Evolutionary conservation across 2,888 invertebrate species (phyloP), one percentile per base, ranked within the genome.

Genomic region (Dynastes maya): DNA sequence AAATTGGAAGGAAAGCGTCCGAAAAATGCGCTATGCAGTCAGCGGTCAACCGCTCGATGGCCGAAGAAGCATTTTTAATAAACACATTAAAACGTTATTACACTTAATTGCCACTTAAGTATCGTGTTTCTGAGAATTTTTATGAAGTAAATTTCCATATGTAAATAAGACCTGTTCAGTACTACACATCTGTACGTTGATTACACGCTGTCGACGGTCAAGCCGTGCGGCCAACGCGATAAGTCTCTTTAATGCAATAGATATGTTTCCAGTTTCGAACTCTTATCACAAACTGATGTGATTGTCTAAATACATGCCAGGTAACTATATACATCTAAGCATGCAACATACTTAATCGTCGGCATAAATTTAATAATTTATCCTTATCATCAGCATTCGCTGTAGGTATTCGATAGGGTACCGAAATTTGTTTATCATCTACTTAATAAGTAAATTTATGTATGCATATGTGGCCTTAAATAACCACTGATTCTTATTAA

Each of bases 121-220:
- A 61, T 74, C 72, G 61, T 74, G 61, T 74, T 74, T 74, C 72
- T 74, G 45, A 49, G 72, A 74, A 74, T 74, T 74, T 74, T 74
- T 74, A 74, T 74, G 72, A 74, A 74, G 72, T 74, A 61, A 74
- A 74, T 74, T 74, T 61, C 72, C 72, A 74, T 74, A 74, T 74
- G 72, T 74, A 74, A 74, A 74, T 74, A 74, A 72, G 72, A 74
- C 61, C 27, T 45, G 61, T 45, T 27, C 72, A 61, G 40, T 27
- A 61, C 61, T 55, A 58, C 61, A 61, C 61, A 40, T 74, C 72
- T 74, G 72, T 74, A 61, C 55, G 61, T 74, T 74, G 72, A 61
- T 40, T 74, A 61, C 72, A 45, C 13, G 45, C 45, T 61, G 40
- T 27, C 45, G 49, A 61, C 61, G 55, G 55, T 22, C 55, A 61